Base-by-base conservation (phyloP, 2,113 vertebrate genomes). In the Notarius quadriscutis region DNA sequence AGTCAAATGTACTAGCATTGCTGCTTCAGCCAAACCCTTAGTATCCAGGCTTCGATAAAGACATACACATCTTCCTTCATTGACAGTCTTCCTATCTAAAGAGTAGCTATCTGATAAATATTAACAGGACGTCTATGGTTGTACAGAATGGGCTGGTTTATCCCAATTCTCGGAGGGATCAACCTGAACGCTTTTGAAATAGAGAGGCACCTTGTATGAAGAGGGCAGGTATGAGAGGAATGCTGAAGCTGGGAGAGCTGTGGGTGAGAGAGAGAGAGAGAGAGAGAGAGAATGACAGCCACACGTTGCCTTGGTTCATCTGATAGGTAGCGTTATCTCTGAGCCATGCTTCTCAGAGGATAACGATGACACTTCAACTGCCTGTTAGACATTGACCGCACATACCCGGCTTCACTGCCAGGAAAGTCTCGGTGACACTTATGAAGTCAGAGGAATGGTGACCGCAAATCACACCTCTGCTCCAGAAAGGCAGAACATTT, bases 251-350 rank as follows among this genome's bases (percentile, higher is more conserved):
- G 87, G 90, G 63, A 90, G 90, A 93, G 86, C 81, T 90, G 85
- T 86, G 88, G 87, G 83, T 93, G 92, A 41, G 77, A 63, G 84
- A 18, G 30, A 17, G n/a, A 55, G 83, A 60, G 67, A 81, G 55
- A 51, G 81, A 83, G 67, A 57, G 86, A 91, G 88, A 87, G 88
- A 79, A 91, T 95, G 92, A 93, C 94, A 89, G 91, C 51, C 80
- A 82, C 89, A 89, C 75, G 69, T 57, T 80, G 87, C 72, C 77
- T 82, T 83, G 92, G 85, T 84, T 90, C 93, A 91, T 93, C 93
- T 92, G 92, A 93, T 92, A 93, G 90, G 87, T 60, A 71, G 84
- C 84, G 84, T 92, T 93, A 93, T 92, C 93, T 92, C 72, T 34
- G 78, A 89, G 91, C 89, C 81, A 83, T 72, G 87, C 91, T 90